Evolutionary conservation across 2,797 vertebrate genomes (phyloP).

Genomic region (Xenops minutus): DNA sequence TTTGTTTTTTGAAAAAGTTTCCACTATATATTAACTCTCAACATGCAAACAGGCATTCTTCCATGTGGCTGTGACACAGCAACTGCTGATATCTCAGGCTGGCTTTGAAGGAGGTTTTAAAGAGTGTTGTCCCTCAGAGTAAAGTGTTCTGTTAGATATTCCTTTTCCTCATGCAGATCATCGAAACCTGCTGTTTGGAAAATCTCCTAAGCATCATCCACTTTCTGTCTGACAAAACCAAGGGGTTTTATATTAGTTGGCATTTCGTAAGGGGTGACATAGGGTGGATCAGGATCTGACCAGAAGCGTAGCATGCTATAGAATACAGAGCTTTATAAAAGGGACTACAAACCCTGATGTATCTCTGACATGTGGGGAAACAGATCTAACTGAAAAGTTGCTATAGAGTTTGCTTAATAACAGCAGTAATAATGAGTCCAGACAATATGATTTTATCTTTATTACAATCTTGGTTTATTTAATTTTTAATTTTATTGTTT

Average conservation of each 20-base stretch:
- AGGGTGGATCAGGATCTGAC: neutral
- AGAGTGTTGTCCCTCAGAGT: neutral
- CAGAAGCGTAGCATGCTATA: neutral
- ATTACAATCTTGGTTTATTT: neutral
- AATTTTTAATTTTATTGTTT: neutral
- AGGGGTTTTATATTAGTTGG: neutral
- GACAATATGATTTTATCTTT: neutral
- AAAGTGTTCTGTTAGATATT: neutral
- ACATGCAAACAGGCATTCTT: neutral
- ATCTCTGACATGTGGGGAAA: neutral
- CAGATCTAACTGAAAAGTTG: neutral
- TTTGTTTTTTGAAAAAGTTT: neutral
- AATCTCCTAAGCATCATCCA: neutral
- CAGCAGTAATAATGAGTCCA: neutral
- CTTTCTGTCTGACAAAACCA: neutral
- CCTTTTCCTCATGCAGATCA: neutral
- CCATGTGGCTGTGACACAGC: neutral
- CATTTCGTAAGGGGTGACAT: neutral
- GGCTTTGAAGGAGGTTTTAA: neutral
- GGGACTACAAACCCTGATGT: neutral
- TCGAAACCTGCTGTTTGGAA: neutral
- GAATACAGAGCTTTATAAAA: neutral
- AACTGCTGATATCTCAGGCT: neutral
- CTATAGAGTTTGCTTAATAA: neutral
- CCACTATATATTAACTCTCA: neutral